phyloP scores from a whole-genome alignment of 2,113 vertebrate genomes.

The Nematolebias whitei region DNA sequence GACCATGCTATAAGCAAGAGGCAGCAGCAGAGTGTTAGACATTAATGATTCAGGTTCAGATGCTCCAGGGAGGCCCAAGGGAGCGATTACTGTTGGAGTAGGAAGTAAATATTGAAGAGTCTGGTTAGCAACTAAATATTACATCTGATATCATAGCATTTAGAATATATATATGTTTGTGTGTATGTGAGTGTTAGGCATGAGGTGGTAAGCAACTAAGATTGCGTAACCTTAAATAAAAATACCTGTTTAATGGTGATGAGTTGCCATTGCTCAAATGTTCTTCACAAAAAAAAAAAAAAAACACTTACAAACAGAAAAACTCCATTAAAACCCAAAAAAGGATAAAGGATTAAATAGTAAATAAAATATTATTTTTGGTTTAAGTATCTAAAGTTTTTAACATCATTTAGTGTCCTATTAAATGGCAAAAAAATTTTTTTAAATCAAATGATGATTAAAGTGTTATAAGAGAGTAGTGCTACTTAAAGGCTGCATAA shows the following conservation, averaged over 20 bases:
- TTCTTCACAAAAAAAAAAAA: too few species aligned
- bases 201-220: background rate
- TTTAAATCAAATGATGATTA: too few species aligned
- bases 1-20: constrained; percentile 43
- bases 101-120: constrained; percentile 59
- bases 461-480: too few species aligned
- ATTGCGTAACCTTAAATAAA: background rate
- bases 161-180: background rate
- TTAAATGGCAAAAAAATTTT: too few species aligned
- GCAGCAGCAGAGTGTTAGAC: constrained; percentile 25
- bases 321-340: too few species aligned
- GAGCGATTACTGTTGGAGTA: constrained; percentile 45
- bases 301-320: too few species aligned
- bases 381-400: too few species aligned
- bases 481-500: too few species aligned
- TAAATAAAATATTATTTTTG: too few species aligned
- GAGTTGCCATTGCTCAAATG: too few species aligned
- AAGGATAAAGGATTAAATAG: too few species aligned
- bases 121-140: constrained; percentile 45
- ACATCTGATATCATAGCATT: constrained; percentile 24
- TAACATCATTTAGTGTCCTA: too few species aligned
- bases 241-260: background rate
- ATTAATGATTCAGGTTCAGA: constrained; percentile 48
- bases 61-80: constrained; percentile 40
- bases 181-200: constrained; percentile 3